Evolutionary conservation across 2,888 invertebrate genomes (phyloP), one percentile per base, ranked within the genome.

Genomic region (Cistogaster globosa): DNA sequence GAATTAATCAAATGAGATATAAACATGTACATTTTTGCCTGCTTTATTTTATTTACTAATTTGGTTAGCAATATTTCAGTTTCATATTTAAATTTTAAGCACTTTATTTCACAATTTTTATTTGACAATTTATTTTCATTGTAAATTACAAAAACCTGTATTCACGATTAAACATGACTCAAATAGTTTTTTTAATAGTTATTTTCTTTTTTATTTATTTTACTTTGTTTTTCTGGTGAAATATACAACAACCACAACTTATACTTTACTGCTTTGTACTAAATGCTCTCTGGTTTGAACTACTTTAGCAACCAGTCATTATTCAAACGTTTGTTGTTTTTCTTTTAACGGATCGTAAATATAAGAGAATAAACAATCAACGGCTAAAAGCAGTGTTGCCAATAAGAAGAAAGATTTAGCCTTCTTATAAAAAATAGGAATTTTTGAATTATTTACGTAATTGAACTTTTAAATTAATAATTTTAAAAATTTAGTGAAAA

Each of bases 241-340:
- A 71, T 72, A 58, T 26, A 82, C 76, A 83, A 67, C 71, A 65
- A 83, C 81, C 67, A 81, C 58, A 76, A 69, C 63, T 57, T 48
- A 65, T 76, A 69, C 32, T 69, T 65, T 58, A 38, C 53, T 22
- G 32, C 26, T 71, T 53, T 53, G 42, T 38, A 80, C 80, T 74
- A 53, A 58, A 67, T 53, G 14, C 65, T 67, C 65, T 80, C 51
- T 20, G 20, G 1, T 22, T 51, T 60, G 32, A 45, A 7, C n/a
- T 53, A 32, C n/a, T 51, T 26, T 20, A 32, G 1, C 65, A 77
- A 71, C 65, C 76, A 55, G 42, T 32, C 63, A 65, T 71, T 71
- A 51, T 71, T 69, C 14, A 76, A 42, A 71, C 36, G 53, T 71
- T 78, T 63, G 53, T 63, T 71, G 20, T 36, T 6, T 78, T 68